phyloP scores from a whole-genome alignment of 1,140 invertebrate species.

The Tyrophagus putrescentiae region DNA sequence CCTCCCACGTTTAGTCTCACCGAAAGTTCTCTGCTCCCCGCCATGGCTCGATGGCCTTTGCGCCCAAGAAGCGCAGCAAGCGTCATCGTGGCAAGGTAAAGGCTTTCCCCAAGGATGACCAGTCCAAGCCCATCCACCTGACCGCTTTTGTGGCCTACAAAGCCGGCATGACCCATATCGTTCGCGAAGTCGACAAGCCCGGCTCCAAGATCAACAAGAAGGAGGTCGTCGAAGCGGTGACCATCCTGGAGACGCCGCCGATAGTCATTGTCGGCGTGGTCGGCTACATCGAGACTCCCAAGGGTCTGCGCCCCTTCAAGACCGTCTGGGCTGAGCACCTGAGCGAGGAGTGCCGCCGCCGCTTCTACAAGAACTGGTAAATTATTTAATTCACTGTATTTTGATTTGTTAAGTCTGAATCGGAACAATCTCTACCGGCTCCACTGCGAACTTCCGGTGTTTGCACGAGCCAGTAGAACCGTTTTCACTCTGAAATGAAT shows the following conservation, averaged over 20 bases:
- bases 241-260: constrained; percentile 93
- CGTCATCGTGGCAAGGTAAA: constrained; percentile 96
- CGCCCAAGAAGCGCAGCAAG: constrained; percentile 88
- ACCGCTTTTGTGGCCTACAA: constrained; percentile 97
- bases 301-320: constrained; percentile 79
- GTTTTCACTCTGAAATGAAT: not conserved
- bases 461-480: constrained; percentile 3
- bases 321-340: constrained; percentile 98
- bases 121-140: constrained; percentile 85
- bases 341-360: constrained; percentile 88
- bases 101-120: constrained; percentile 99
- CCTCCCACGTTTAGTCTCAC: too few relatives aligned
- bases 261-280: constrained; percentile 94
- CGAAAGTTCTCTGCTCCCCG: constrained; percentile 98
- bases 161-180: constrained; percentile 99
- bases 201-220: constrained; percentile 99
- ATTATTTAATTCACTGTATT: constrained; percentile 26
- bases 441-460: constrained; percentile 21
- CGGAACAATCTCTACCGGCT: constrained; percentile 21
- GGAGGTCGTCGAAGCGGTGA: constrained; percentile 97
- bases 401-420: constrained; percentile 17
- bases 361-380: constrained; percentile 99
- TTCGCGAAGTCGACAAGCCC: constrained; percentile 94
- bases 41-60: constrained; percentile 98
- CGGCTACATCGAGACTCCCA: constrained; percentile 97